Evolutionary conservation across 2,888 invertebrate species (phyloP), one percentile per base, ranked within the genome.

Genomic region (Sinodicranocentrus sp.): DNA sequence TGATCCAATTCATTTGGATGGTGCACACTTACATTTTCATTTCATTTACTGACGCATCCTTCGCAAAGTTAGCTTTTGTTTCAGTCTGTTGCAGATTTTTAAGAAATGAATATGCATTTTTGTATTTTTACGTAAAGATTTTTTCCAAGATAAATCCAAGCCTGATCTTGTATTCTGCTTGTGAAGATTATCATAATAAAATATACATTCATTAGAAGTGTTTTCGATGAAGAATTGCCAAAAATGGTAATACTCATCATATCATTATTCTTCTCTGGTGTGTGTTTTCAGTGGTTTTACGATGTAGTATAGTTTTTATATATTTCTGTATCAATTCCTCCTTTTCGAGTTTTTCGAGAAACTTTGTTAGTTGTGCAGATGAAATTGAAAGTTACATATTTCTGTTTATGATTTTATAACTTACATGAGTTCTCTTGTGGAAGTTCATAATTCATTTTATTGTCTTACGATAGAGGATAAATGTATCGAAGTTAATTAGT

Each of bases 51-150:
- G n/a, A n/a, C n/a, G n/a, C n/a, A n/a, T n/a, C n/a, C n/a, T n/a
- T n/a, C n/a, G n/a, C n/a, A n/a, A n/a, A n/a, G n/a, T n/a, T n/a
- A n/a, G n/a, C n/a, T n/a, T n/a, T n/a, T n/a, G n/a, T n/a, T n/a
- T n/a, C n/a, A n/a, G n/a, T n/a, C n/a, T n/a, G n/a, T n/a, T n/a
- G n/a, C n/a, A n/a, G 33, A 33, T 33, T 33, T 48, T 48, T 48
- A 48, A 10, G 19, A 57, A 48, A 57, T 57, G 57, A 57, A 57
- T 57, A 57, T 57, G 57, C 57, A 57, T 57, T 23, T 48, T 48
- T 3, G 17, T 48, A 10, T 3, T 13, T 48, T 57, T 23, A 57
- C 57, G n/a, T n/a, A n/a, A n/a, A 21, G 57, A 57, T 57, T 21
- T 57, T 23, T 57, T 23, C 13, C 23, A 52, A 57, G 57, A 19